Percentiles rank a stretch among this genome's conserved stretches.
Evolutionary conservation across 2,797 vertebrate genomes (phyloP).

Genomic region (Urocyon cinereoargenteus): DNA sequence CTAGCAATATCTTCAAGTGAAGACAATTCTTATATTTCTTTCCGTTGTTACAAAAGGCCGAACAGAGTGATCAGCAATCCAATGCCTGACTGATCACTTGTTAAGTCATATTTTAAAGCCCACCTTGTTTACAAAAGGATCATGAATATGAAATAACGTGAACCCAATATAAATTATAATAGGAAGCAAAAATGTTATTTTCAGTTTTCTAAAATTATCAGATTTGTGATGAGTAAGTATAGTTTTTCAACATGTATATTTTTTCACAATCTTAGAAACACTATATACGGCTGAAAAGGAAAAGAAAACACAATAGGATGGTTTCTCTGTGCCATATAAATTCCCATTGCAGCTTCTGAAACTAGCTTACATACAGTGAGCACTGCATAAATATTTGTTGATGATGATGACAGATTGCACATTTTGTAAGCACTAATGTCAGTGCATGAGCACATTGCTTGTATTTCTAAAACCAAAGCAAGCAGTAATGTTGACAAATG

Average conservation of each 20-base stretch:
- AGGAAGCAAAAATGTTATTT: background rate
- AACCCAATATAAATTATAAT: constrained; percentile 20
- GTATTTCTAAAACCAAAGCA: constrained; percentile 71
- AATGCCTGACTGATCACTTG: background rate
- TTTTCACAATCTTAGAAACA: background rate
- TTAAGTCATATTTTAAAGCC: constrained; percentile 51
- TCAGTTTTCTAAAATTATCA: constrained; percentile 52
- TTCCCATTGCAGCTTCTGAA: constrained; percentile 40
- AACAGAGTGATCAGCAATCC: constrained; percentile 3
- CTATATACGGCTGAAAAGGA: constrained; percentile 37
- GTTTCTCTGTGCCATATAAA: constrained; percentile 32
- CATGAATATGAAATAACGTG: background rate
- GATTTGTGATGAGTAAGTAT: background rate
- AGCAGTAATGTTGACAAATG: constrained; percentile 75
- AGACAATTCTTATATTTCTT: constrained; percentile 36
- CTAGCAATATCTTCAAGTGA: background rate
- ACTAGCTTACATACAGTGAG: background rate
- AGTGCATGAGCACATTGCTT: constrained; percentile 50
- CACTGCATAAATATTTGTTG: constrained; percentile 54
- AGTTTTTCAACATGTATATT: background rate
- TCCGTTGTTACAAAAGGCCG: background rate
- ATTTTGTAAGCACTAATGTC: constrained; percentile 69
- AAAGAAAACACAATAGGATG: background rate
- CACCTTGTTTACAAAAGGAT: constrained; percentile 45
- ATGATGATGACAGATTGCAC: constrained; percentile 65